Conservation (phyloP, 2,888 invertebrate genomes). For the Acanthosoma haemorrhoidale region DNA sequence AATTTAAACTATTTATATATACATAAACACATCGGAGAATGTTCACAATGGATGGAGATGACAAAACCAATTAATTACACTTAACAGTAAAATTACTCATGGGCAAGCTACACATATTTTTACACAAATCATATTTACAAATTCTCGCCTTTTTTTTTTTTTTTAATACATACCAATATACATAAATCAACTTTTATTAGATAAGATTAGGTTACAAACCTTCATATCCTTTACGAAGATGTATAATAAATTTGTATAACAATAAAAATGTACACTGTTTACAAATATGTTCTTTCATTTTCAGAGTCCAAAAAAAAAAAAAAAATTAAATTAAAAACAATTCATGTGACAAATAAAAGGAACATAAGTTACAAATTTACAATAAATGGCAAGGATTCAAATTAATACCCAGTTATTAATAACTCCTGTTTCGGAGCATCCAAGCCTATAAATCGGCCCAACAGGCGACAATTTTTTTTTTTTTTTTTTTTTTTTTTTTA, state of each 20-base stretch:
- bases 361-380: constrained; percentile 18
- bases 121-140: constrained; percentile 2
- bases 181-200: background rate
- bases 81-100: constrained; percentile 1
- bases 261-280: constrained; percentile 11
- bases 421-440: background rate
- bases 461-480: background rate
- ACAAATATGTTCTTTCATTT: background rate
- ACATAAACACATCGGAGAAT: constrained; percentile 19
- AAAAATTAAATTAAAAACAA: background rate
- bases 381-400: background rate
- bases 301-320: background rate
- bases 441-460: background rate
- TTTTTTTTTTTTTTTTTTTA: background rate
- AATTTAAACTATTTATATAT: background rate
- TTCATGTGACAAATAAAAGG: constrained; percentile 2
- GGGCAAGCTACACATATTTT: constrained; percentile 6
- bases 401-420: background rate
- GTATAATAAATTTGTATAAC: background rate
- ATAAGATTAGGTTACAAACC: background rate
- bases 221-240: background rate
- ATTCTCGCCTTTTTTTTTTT: background rate
- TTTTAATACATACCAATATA: background rate
- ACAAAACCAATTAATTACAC: background rate
- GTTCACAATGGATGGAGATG: constrained; percentile 31